Base-by-base conservation (phyloP, 2,797 vertebrate genomes). In the Bradypus variegatus region DNA sequence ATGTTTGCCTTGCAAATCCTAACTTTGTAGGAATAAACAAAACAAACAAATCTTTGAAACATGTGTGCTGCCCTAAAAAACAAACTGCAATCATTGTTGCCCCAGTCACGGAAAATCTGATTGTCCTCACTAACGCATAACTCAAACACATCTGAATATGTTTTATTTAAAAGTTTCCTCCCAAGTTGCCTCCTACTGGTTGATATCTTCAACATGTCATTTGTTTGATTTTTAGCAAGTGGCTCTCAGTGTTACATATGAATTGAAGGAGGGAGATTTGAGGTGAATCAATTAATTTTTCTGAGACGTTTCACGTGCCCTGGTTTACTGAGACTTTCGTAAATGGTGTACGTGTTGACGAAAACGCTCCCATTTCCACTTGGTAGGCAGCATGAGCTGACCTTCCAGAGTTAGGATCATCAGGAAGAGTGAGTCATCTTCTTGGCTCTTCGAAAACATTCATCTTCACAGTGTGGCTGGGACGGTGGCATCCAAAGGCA, bases 101-200 rank as follows among this genome's bases (percentile, higher is more conserved):
- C 48, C 1, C 0, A 12, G 83, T 84, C 88, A 81, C 23, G 90
- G 94, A 82, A 91, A 93, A 38, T 91, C 93, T 88, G 93, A 84
- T 12, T 7, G 12, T 36, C 83, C 38, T 48, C 65, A 38, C 36
- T 33, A 14, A 45, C 0, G 77, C 72, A 13, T 15, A 65, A 45
- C 45, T 90, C 89, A 83, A 53, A 23, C 85, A 65, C 93, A 93
- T 79, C 95, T 86, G 95, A 94, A 53, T n/a, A 53, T 16, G 10
- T n/a, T 94, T 94, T 33, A 31, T 45, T 93, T 70, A 25, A 31
- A n/a, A 89, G 60, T 33, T 48, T 41, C 72, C 65, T 48, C 92
- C 67, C 16, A n/a, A 31, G 38, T 8, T 50, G 77, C 75, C 88
- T 93, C 84, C 93, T 85, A 25, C 90, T 18, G 92, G 64, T 5